Conservation (phyloP, 35 echinoderm and acorn worm genomes). For the Ptychodera flava region DNA sequence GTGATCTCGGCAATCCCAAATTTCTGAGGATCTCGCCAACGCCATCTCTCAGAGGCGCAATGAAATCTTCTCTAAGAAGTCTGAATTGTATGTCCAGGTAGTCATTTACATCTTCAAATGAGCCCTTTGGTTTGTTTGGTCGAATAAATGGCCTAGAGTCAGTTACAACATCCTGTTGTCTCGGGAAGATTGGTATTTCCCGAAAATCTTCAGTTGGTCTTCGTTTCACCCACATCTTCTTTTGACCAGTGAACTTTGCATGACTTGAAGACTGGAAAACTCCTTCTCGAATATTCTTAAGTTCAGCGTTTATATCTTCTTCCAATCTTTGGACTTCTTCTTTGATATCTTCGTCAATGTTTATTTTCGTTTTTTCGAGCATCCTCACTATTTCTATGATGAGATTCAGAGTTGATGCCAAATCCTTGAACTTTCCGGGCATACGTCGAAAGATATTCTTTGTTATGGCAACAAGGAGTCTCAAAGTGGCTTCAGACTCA, state of each 20-base stretch:
- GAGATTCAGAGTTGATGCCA: neutral
- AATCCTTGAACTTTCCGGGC: neutral
- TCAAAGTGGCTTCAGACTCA: neutral
- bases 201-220: slow-evolving; percentile 51
- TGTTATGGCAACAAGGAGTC: neutral
- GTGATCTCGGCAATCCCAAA: neutral
- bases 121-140: slow-evolving; percentile 17
- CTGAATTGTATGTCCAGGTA: slow-evolving; percentile 63
- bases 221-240: neutral
- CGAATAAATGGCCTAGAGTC: neutral
- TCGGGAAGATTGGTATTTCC: slow-evolving; percentile 25
- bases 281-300: neutral
- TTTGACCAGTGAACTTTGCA: neutral
- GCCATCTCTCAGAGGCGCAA: slow-evolving; percentile 33
- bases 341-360: neutral
- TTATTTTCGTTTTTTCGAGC: neutral
- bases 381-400: neutral
- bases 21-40: slow-evolving; percentile 8
- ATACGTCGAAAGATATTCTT: neutral
- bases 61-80: slow-evolving; percentile 48
- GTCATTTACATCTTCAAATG: slow-evolving; percentile 30
- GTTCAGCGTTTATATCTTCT: neutral
- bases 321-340: neutral
- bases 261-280: no score
- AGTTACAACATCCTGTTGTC: neutral